Percentiles rank a stretch among this genome's conserved stretches.
phyloP scores from a whole-genome alignment of 2,113 vertebrate genomes.

The Clarias batrachus region DNA sequence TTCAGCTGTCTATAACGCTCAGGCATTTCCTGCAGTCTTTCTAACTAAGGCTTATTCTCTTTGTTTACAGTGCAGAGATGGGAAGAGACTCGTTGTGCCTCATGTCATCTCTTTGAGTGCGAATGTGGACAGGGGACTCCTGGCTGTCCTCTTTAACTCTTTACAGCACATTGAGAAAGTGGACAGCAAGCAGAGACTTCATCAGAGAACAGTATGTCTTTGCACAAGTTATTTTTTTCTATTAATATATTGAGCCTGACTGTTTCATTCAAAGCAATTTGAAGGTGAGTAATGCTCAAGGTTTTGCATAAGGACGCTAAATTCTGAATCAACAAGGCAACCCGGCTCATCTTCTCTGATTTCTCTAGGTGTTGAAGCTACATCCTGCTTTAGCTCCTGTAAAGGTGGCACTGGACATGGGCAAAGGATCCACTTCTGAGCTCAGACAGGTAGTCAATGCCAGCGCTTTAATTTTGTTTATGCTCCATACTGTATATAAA shows the following conservation, averaged over 20 bases:
- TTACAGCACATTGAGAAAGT: slow-evolving; percentile 78
- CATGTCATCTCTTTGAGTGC: slow-evolving; percentile 80
- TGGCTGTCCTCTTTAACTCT: slow-evolving; percentile 86
- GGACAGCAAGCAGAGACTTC: slow-evolving; percentile 73
- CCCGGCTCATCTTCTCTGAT: not conserved
- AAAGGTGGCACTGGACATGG: slow-evolving; percentile 88
- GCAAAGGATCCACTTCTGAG: slow-evolving; percentile 81
- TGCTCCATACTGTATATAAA: not conserved
- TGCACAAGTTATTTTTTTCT: no score
- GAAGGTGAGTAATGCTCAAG: not conserved
- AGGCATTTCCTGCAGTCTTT: not conserved
- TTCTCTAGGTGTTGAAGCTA: slow-evolving; percentile 86
- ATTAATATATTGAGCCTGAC: not conserved
- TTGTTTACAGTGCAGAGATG: slow-evolving; percentile 79
- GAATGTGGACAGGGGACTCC: slow-evolving; percentile 80
- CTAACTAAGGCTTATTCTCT: not conserved
- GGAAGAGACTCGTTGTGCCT: slow-evolving; percentile 79
- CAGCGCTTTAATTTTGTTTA: not conserved
- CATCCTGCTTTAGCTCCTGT: slow-evolving; percentile 88
- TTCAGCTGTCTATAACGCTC: not conserved
- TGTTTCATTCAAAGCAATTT: not conserved
- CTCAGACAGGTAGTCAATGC: slow-evolving; percentile 79
- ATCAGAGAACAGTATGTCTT: slow-evolving; percentile 79
- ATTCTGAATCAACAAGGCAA: not conserved
- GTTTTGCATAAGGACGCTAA: not conserved